A percentile compares a stretch with the other conserved stretches of the same genome.
phyloP scores from a whole-genome alignment of 2,113 vertebrate genomes.

The Uropsilus gracilis region DNA sequence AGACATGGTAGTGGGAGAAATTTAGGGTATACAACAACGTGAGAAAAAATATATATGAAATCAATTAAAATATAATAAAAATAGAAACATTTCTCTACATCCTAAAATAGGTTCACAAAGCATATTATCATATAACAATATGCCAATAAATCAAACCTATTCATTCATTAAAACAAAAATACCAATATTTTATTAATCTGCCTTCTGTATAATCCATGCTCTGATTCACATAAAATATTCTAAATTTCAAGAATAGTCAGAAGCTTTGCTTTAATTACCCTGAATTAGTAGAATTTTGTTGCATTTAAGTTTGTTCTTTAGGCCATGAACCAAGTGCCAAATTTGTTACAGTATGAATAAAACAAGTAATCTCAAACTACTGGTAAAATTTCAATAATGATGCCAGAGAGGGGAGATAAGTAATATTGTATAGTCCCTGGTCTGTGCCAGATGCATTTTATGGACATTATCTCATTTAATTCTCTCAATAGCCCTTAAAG shows the following conservation, averaged over 20 bases:
- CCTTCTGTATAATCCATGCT: neutral
- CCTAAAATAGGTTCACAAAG: too few species aligned
- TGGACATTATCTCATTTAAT: neutral
- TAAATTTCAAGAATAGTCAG: conserved; percentile 19
- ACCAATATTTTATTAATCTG: neutral
- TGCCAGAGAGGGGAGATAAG: neutral
- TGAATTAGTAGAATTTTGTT: neutral
- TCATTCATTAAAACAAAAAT: neutral
- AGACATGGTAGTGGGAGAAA: too few species aligned
- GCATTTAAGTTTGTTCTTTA: neutral
- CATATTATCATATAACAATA: neutral
- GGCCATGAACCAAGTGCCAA: neutral
- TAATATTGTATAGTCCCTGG: neutral
- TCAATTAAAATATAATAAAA: too few species aligned
- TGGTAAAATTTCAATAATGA: neutral
- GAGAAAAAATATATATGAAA: too few species aligned
- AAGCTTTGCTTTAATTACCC: neutral
- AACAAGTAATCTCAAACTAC: conserved; percentile 17
- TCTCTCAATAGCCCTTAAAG: neutral
- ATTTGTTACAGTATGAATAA: neutral
- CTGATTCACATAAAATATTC: conserved; percentile 4
- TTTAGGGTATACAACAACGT: too few species aligned
- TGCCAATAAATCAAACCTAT: neutral
- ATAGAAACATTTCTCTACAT: too few species aligned
- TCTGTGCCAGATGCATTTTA: neutral